A percentile compares a stretch with the other conserved stretches of the same genome.
phyloP scores from a whole-genome alignment of 1,140 invertebrate genomes.

The Nasonia longicornis region DNA sequence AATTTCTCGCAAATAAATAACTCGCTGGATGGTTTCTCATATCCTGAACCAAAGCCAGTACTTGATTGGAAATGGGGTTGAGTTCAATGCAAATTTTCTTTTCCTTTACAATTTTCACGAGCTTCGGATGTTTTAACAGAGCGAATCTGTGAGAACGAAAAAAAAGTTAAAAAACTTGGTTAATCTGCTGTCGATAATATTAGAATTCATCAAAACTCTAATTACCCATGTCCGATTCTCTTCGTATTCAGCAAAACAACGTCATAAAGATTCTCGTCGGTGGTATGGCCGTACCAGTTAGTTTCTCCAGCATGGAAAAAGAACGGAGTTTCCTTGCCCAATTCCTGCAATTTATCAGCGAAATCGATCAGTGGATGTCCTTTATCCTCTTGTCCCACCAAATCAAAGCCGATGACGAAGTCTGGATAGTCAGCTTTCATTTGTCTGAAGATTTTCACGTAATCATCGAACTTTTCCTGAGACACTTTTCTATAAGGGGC shows the following conservation, averaged over 20 bases:
- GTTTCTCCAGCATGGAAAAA: slow-evolving; percentile 90
- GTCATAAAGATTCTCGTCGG: slow-evolving; percentile 83
- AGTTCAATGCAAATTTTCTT: slow-evolving; percentile 82
- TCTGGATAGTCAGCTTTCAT: slow-evolving; percentile 69
- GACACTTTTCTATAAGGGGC: slow-evolving; percentile 71
- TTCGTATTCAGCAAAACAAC: slow-evolving; percentile 80
- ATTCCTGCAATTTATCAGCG: slow-evolving; percentile 60
- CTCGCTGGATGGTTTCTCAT: slow-evolving; percentile 84
- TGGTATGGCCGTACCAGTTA: slow-evolving; percentile 75
- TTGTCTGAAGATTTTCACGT: slow-evolving; percentile 66
- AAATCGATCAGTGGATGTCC: slow-evolving; percentile 68
- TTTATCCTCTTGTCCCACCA: slow-evolving; percentile 74
- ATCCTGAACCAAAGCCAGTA: slow-evolving; percentile 80
- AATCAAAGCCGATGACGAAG: slow-evolving; percentile 76
- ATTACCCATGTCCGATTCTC: slow-evolving; percentile 64
- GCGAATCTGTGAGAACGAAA: too few species aligned
- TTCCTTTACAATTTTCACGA: slow-evolving; percentile 74
- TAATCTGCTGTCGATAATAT: too few species aligned
- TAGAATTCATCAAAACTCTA: neutral
- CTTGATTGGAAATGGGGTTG: slow-evolving; percentile 84
- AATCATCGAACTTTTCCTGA: slow-evolving; percentile 59
- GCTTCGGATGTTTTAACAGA: slow-evolving; percentile 78
- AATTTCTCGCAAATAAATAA: slow-evolving; percentile 73
- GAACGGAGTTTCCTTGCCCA: slow-evolving; percentile 72
- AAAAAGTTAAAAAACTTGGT: too few species aligned